A percentile compares a stretch with the other conserved stretches of the same genome.
Evolutionary conservation across 2,797 vertebrate species (phyloP).

Genomic region (Acipenser transmontanus): DNA sequence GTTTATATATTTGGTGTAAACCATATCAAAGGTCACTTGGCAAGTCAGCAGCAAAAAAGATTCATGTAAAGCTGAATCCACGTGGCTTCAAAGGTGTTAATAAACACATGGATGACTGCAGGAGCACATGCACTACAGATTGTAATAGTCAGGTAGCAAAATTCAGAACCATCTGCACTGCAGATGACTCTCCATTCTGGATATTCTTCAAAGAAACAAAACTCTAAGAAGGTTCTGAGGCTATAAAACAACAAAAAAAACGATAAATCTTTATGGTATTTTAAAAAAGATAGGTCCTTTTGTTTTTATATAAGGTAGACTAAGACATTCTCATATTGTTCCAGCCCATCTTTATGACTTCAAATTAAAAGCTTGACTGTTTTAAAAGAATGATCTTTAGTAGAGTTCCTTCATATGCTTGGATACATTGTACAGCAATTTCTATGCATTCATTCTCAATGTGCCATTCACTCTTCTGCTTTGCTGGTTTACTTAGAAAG

Average conservation of each 20-base stretch:
- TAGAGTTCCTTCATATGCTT: too few species aligned
- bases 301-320: too few species aligned
- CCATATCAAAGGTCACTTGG: too few species aligned
- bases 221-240: conserved; percentile 6
- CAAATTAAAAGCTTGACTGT: too few species aligned
- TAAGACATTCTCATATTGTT: too few species aligned
- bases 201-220: conserved; percentile 14
- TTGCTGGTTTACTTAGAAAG: neutral
- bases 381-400: too few species aligned
- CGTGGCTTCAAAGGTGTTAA: conserved; percentile 6
- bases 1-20: neutral
- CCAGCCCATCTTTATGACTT: too few species aligned
- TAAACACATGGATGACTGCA: neutral
- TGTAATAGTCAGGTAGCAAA: conserved; percentile 6
- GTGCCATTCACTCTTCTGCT: neutral
- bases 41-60: neutral
- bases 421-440: too few species aligned
- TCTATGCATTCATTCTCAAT: neutral
- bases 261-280: neutral
- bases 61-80: neutral
- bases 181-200: conserved; percentile 6
- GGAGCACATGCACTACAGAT: neutral
- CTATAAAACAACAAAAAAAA: conserved; percentile 10
- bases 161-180: neutral
- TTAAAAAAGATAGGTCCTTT: neutral